Evolutionary conservation across 2,797 vertebrate genomes (phyloP).

Genomic region (Pipistrellus nathusii): DNA sequence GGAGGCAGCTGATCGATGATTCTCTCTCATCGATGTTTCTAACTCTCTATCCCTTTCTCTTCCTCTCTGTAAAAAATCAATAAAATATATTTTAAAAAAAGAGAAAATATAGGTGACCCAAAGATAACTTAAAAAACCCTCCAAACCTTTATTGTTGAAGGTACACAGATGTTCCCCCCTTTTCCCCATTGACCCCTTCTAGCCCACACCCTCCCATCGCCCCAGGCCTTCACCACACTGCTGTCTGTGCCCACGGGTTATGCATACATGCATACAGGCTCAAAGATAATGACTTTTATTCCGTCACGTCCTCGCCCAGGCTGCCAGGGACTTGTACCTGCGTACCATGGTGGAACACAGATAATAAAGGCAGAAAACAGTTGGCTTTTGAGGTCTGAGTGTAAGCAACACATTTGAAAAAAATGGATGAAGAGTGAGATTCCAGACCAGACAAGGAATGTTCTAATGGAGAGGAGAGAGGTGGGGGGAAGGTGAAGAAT

Average conservation of each 20-base stretch:
- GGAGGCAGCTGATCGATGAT: too few species aligned
- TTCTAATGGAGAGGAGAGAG: not conserved
- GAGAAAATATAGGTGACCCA: not conserved
- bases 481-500: not conserved
- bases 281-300: not conserved
- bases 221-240: too few species aligned
- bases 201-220: too few species aligned
- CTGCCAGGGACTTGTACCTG: not conserved
- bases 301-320: not conserved
- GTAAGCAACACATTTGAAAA: not conserved
- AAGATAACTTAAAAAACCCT: not conserved
- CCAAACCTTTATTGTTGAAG: too few species aligned
- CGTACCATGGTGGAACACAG: accelerated
- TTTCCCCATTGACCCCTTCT: too few species aligned
- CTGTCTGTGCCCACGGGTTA: too few species aligned
- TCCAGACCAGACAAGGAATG: not conserved
- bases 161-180: too few species aligned
- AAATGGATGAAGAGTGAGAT: not conserved
- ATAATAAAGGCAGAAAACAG: not conserved
- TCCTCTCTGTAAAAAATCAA: too few species aligned
- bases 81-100: not conserved
- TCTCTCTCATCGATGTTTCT: too few species aligned
- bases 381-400: not conserved
- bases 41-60: too few species aligned
- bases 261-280: too few species aligned